phyloP scores from a whole-genome alignment of 2,797 vertebrate species.

The Buphagus erythrorhynchus region DNA sequence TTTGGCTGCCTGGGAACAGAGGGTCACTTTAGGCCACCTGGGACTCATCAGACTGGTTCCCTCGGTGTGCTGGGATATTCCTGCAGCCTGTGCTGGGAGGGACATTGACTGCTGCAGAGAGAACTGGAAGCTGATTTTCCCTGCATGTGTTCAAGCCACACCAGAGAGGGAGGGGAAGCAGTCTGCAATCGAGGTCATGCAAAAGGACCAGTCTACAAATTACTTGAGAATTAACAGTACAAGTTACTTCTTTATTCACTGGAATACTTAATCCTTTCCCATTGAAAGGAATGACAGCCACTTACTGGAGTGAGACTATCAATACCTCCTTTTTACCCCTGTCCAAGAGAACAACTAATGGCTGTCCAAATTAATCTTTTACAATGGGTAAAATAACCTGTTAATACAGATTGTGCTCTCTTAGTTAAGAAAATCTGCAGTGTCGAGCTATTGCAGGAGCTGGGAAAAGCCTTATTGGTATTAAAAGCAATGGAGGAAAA shows the following conservation, averaged over 20 bases:
- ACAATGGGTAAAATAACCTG: neutral
- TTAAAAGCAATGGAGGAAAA: neutral
- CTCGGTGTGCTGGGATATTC: neutral
- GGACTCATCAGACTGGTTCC: conserved; percentile 54
- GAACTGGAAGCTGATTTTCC: neutral
- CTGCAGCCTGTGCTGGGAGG: neutral
- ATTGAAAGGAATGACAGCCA: neutral
- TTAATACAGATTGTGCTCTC: neutral
- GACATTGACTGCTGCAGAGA: neutral
- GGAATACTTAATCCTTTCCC: neutral
- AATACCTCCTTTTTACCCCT: neutral
- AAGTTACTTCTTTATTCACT: neutral
- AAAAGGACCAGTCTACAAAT: neutral
- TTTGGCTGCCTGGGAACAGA: conserved; percentile 57
- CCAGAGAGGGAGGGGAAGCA: neutral
- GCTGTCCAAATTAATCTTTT: neutral
- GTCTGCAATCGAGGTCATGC: neutral
- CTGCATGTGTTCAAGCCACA: neutral
- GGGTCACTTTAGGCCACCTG: conserved; percentile 54
- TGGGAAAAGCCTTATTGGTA: neutral
- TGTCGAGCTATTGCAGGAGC: neutral
- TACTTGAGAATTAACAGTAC: neutral
- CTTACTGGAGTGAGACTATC: neutral
- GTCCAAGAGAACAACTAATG: neutral
- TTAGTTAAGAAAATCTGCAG: neutral